Base-by-base conservation (phyloP, 2,888 invertebrate species). In the Camponotus fellah region DNA sequence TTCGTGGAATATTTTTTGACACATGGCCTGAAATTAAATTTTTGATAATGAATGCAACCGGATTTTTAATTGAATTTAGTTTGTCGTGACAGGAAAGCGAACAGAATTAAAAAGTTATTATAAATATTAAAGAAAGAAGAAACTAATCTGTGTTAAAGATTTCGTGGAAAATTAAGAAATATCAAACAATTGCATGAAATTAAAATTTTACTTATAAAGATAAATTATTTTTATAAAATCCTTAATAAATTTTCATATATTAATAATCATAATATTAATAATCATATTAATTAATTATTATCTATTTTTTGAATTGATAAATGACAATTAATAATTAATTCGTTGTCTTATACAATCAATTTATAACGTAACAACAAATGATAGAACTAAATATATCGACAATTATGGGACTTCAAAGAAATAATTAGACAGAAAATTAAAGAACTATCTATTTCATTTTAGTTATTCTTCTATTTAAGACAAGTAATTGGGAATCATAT, bases 401-500 rank as follows among this genome's bases (percentile, higher is more conserved):
- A 62, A 32, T 62, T 17, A 6, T 62, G 0, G 14, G 34, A 32
- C 14, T 66, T 43, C 12, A 2, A 14, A 40, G 66, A 56, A 34
- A 66, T 34, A 46, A 32, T 46, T 8, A 26, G 26, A 1, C 26
- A 58, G 12, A 6, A 64, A 17, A 49, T 64, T n/a, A 10, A 46
- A 46, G 0, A 46, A 9, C 1, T 21, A 14, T 14, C 4, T 46
- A 62, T 62, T 60, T 4, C 4, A 9, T 72, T 74, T 10, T 37
- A 53, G 0, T 21, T 21, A 10, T 14, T 37, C 1, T 46, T 62
- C 68, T 81, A 74, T 64, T 62, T 60, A 43, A 65, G 56, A 60
- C 80, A 68, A 82, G 43, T 60, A 86, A 82, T 56, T 87, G 88
- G 86, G 89, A 92, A 84, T 87, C 40, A 83, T 71, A 37, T 76